Base-by-base conservation (phyloP, 2,888 invertebrate species). In the Lepidocyrtinus sp. region DNA sequence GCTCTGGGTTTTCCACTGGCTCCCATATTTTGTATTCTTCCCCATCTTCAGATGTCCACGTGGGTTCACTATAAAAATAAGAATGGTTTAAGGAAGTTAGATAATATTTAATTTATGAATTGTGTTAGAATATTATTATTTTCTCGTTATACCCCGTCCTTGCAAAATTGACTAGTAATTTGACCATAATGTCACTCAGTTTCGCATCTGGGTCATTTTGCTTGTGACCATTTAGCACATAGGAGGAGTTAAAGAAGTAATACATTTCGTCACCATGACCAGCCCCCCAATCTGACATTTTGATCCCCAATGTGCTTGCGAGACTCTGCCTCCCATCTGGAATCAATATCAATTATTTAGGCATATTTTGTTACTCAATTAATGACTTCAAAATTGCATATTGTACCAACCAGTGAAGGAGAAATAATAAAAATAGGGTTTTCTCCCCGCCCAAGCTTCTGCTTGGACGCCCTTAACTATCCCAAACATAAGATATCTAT, bases 391-490 rank as follows among this genome's bases (percentile, higher is more conserved):
- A n/a, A n/a, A n/a, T n/a, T n/a, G n/a, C n/a, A n/a, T n/a, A n/a
- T n/a, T n/a, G n/a, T n/a, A n/a, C n/a, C n/a, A n/a, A n/a, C n/a
- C n/a, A n/a, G 36, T 7, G 12, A 36, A 36, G 12, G 36, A 36
- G 36, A 36, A 36, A 12, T 36, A 36, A 12, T 77, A 59, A 77
- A 81, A 59, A 81, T 65, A 0, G 78, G 77, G 85, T 0, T 83
- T 84, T 17, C 84, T 83, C 0, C 85, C 86, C 15, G 85, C 46
- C 67, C 79, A 75, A 1, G 85, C 81, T 64, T 86, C 85, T 62
- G 82, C 75, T 65, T 82, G 67, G 25, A 85, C 12, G 0, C 79
- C 83, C 67, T 82, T 84, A 5, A 76, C 72, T 26, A 78, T 69
- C 15, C 83, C 78, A 24, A 81, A 71, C 0, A 76, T 83, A 61